Base-by-base conservation (phyloP, 2,113 vertebrate genomes). In the Laticauda laticaudata region DNA sequence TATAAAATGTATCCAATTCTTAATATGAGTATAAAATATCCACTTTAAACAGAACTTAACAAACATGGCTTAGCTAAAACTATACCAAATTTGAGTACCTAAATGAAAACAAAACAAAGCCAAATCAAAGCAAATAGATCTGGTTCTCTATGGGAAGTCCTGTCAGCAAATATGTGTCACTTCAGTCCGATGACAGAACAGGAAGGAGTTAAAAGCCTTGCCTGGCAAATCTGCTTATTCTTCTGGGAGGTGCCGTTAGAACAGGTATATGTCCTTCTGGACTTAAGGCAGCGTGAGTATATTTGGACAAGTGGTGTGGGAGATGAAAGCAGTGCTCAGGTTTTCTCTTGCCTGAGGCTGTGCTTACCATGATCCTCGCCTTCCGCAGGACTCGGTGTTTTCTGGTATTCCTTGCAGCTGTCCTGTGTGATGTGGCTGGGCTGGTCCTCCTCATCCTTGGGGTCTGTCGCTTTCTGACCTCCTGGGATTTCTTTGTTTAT, bases 401-500 rank as follows among this genome's bases (percentile, higher is more conserved):
- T 0, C 0, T 95, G 55, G 94, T 98, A 85, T 94, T 98, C 2
- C 0, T 89, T 0, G 1, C 98, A 57, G 98, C 98, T 2, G 1
- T 99, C 4, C 5, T 98, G 1, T 23, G 98, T 0, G 98, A 99
- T 11, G 5, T 97, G 0, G 26, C 55, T 0, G 99, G 98, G 15
- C 93, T 99, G 20, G 2, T 97, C 43, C 94, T 99, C 86, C 94
- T 99, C 55, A 91, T 99, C 3, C 0, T 98, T 1, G 99, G 99
- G 18, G 97, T 98, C 94, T 98, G 98, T 0, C 97, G 97, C 0
- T 90, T 96, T 0, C 24, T 98, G 20, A 94, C 90, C 1, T 98
- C 95, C 94, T 99, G 98, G 98, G 98, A 99, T 95, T 98, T 99
- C 59, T 98, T 99, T 1, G 96, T 99, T 92, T 96, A 98, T 45